Evolutionary conservation across 2,113 vertebrate species (phyloP).

Genomic region (Machaerirhynchus nigripectus): DNA sequence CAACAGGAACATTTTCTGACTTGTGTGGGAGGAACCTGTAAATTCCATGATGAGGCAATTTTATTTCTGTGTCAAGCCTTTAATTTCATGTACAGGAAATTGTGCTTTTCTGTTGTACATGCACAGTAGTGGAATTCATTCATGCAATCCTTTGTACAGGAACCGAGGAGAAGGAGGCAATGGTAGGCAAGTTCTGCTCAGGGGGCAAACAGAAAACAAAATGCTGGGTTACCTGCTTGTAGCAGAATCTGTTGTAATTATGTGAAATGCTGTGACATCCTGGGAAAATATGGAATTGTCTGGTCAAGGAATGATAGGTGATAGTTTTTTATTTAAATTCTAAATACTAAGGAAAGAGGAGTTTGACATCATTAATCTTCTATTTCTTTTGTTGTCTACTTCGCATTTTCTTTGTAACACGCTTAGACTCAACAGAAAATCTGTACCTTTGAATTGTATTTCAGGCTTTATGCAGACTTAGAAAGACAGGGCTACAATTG

Average conservation of each 20-base stretch:
- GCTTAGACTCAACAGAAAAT: neutral
- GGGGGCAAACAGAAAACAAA: neutral
- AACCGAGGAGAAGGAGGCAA: neutral
- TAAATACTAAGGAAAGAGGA: neutral
- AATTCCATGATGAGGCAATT: neutral
- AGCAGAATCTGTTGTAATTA: neutral
- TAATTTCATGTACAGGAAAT: neutral
- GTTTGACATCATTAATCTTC: neutral
- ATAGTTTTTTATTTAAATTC: neutral
- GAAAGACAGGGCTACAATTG: neutral
- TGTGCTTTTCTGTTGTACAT: neutral
- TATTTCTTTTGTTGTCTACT: neutral
- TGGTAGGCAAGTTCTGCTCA: neutral
- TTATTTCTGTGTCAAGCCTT: neutral
- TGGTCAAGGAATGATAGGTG: neutral
- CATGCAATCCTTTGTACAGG: neutral
- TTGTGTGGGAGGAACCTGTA: neutral
- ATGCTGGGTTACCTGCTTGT: neutral
- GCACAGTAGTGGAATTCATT: neutral
- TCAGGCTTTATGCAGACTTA: neutral
- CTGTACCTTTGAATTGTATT: neutral
- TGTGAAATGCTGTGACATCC: neutral
- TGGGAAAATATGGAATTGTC: neutral
- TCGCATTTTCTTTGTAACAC: neutral
- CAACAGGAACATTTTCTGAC: neutral